Conservation (phyloP, 2,113 vertebrate genomes). For the Chionis minor region DNA sequence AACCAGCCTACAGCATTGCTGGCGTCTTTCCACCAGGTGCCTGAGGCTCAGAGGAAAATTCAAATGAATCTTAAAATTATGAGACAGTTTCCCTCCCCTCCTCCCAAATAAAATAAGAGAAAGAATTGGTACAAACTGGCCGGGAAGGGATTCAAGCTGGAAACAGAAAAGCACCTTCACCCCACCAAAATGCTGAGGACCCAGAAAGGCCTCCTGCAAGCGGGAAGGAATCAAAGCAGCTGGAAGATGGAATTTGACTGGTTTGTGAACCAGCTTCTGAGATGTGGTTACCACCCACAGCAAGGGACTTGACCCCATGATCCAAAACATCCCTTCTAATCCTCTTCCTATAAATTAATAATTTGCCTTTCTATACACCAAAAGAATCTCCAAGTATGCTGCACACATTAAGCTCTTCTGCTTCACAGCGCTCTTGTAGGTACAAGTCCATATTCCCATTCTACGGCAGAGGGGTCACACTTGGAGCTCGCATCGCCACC, state of each 20-base stretch:
- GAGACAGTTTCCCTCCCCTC: slow-evolving; percentile 11
- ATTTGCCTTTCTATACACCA: not conserved
- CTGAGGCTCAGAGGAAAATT: slow-evolving; percentile 24
- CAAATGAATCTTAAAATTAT: slow-evolving; percentile 26
- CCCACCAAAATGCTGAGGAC: not conserved
- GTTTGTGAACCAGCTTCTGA: slow-evolving; percentile 12
- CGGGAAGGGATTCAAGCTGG: not conserved
- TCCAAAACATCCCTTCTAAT: not conserved
- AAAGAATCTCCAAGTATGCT: not conserved
- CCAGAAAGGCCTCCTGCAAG: not conserved
- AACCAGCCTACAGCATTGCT: slow-evolving; percentile 55
- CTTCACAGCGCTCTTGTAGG: not conserved
- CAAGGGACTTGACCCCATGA: not conserved
- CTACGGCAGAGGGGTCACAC: not conserved
- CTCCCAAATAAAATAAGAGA: slow-evolving; percentile 14
- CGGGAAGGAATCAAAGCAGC: slow-evolving; percentile 1
- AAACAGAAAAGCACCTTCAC: slow-evolving; percentile 11
- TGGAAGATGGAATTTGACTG: slow-evolving; percentile 25
- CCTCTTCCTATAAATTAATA: not conserved
- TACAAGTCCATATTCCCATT: not conserved
- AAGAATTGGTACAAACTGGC: slow-evolving; percentile 12
- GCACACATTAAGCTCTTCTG: not conserved
- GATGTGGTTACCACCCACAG: slow-evolving; percentile 30
- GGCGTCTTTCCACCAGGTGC: slow-evolving; percentile 27
- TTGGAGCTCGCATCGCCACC: not conserved